A percentile compares a stretch with the other conserved stretches of the same genome.
Conservation (phyloP, 2,113 vertebrate species). For the Rostratula benghalensis region DNA sequence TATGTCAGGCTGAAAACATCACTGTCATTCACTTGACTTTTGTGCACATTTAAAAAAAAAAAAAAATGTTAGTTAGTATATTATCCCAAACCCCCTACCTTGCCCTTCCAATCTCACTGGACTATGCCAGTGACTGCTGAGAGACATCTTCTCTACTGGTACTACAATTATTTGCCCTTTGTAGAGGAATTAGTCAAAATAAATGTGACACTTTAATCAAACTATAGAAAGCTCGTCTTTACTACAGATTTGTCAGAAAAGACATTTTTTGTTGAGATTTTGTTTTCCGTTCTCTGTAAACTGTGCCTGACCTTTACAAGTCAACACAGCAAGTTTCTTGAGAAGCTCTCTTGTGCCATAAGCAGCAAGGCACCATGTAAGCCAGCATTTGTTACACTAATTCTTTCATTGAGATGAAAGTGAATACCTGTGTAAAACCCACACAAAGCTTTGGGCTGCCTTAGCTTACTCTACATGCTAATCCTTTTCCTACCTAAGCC, state of each 20-base stretch:
- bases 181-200: background rate
- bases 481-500: slow-evolving; percentile 46
- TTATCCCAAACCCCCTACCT: background rate
- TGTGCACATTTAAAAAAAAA: background rate
- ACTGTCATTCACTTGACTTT: background rate
- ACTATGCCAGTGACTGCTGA: background rate
- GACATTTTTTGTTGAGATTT: background rate
- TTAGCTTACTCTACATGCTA: slow-evolving; percentile 21
- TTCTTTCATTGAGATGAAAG: slow-evolving; percentile 49
- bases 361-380: slow-evolving; percentile 18
- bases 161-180: background rate
- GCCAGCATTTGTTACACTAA: slow-evolving; percentile 25
- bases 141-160: background rate
- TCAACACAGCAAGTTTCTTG: background rate
- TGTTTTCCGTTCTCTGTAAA: background rate
- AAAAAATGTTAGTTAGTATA: background rate
- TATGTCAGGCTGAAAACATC: background rate
- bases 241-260: background rate
- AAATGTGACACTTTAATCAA: background rate
- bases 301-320: background rate
- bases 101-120: background rate
- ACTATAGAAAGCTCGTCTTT: background rate
- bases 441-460: slow-evolving; percentile 30
- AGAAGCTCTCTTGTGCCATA: background rate
- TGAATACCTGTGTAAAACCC: slow-evolving; percentile 53